Base-by-base conservation (phyloP, 1,140 invertebrate genomes). In the Leptoteleia sp. region DNA sequence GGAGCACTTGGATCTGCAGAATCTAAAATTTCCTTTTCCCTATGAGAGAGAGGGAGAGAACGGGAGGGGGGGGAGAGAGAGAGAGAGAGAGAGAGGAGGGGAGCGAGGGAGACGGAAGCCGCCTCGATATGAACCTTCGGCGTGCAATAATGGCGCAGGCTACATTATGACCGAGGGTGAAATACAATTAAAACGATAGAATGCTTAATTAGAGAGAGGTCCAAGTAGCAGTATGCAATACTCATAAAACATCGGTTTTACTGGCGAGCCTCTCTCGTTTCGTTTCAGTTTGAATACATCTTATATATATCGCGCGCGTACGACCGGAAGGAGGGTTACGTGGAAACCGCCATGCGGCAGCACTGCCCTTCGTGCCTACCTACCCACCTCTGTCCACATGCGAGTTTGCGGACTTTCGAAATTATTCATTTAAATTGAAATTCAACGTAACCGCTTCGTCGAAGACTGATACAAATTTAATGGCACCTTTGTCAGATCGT, bases 181-280 rank as follows among this genome's bases (percentile, higher is more conserved):
- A 72, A 78, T 82, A 82, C 83, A 84, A 85, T 86, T 86, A 83
- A 82, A 85, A 82, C 79, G 78, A 83, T 82, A 83, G 82, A 85
- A 85, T 86, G 78, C 83, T 86, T 84, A 86, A 86, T 86, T 85
- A 85, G 75, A 79, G 81, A 81, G 82, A 78, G 77, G 68, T 62
- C 57, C 80, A 84, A 85, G 80, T 82, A 83, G 81, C 75, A 77
- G 84, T 82, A 84, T 81, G 81, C 81, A 81, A 84, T 83, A 81
- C 76, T 82, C 84, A 76, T 83, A 82, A 85, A 84, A 82, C 76
- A 79, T 80, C 72, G 80, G 80, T 81, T 84, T 83, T 83, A 84
- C 75, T 82, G 76, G 62, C 76, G 71, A 77, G 65, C 50, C 67
- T 79, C 76, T 67, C 79, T 76, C 79, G 67, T 81, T 71, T 77